Conservation (phyloP, 2,888 invertebrate species). For the Scaptodrosophila latifasciaeformis region DNA sequence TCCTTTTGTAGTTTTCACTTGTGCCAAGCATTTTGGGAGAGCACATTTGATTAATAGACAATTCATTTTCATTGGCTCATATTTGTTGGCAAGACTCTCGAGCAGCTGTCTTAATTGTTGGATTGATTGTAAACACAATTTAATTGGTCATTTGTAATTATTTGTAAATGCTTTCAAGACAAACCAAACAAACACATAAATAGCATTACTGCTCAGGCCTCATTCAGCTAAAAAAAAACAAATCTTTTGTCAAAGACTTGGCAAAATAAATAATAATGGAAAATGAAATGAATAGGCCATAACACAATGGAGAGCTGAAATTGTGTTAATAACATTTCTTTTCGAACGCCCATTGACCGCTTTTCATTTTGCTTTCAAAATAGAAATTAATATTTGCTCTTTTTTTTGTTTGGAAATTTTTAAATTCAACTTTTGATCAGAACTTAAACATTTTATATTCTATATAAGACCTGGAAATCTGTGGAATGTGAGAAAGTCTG, state of each 20-base stretch:
- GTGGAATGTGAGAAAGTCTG: too few species aligned
- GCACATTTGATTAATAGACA: conserved; percentile 54
- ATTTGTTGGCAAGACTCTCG: conserved; percentile 50
- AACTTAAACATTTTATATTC: too few species aligned
- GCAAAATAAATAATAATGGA: conserved; percentile 7
- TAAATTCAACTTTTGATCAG: too few species aligned
- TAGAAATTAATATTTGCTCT: neutral
- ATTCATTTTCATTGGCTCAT: conserved; percentile 57
- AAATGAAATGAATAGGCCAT: conserved; percentile 15
- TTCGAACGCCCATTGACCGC: conserved; percentile 1
- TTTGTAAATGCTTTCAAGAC: conserved; percentile 42
- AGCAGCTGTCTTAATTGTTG: too few species aligned
- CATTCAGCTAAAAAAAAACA: conserved; percentile 18
- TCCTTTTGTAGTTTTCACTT: conserved; percentile 31
- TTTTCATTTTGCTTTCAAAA: neutral
- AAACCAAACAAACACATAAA: conserved; percentile 8
- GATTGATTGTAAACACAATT: conserved; percentile 36
- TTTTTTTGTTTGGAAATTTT: neutral
- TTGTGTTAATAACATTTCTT: conserved; percentile 30
- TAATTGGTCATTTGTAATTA: conserved; percentile 54
- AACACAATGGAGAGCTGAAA: conserved; percentile 27
- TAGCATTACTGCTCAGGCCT: too few species aligned
- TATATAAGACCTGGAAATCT: too few species aligned
- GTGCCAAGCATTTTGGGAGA: conserved; percentile 23
- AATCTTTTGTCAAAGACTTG: conserved; percentile 9